Base-by-base conservation (phyloP, 2,797 vertebrate species). In the Ctenosaura bakeri region DNA sequence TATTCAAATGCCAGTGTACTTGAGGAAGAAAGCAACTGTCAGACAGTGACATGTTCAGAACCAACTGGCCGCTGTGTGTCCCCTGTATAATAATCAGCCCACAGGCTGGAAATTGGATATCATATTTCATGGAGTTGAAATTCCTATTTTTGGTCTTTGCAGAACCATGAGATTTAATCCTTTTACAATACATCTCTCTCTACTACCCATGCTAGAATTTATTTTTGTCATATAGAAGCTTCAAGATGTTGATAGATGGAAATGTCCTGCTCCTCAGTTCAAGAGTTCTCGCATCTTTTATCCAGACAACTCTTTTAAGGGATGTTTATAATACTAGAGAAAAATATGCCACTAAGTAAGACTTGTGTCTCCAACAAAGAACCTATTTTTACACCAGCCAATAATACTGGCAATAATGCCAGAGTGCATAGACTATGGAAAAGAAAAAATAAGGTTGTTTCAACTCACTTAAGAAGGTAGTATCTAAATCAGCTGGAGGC, bases 21-120 rank as follows among this genome's bases (percentile, higher is more conserved):
- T 62, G 0, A 0, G 56, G 38, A 22, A 86, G 32, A 92, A 73
- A 26, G 92, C 22, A 88, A 56, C 84, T 92, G 89, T 91, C 89
- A 92, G 86, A 54, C 89, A 86, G 0, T 29, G 62, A 80, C 71
- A 90, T 20, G 73, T 42, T 6, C 2, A 86, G 18, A 38, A 62
- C 26, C 32, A 50, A 85, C 38, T 62, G 88, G 32, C 74, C 38
- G 85, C 62, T 85, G 5, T 89, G 0, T 69, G 81, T 83, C 56
- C 32, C 50, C 56, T 90, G 20, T 90, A 46, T 76, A 81, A 93
- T 1, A 10, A 77, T 24, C 32, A 77, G 12, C 91, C 26, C 73
- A 50, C 74, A 90, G 46, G 76, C 86, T 88, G 9, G 1, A 62
- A 91, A 76, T 6, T 85, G 46, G 73, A 56, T 59, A 93, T 89